A percentile compares a stretch with the other conserved stretches of the same genome.
Conservation (phyloP, 2,113 vertebrate genomes). For the Chiloscyllium plagiosum region DNA sequence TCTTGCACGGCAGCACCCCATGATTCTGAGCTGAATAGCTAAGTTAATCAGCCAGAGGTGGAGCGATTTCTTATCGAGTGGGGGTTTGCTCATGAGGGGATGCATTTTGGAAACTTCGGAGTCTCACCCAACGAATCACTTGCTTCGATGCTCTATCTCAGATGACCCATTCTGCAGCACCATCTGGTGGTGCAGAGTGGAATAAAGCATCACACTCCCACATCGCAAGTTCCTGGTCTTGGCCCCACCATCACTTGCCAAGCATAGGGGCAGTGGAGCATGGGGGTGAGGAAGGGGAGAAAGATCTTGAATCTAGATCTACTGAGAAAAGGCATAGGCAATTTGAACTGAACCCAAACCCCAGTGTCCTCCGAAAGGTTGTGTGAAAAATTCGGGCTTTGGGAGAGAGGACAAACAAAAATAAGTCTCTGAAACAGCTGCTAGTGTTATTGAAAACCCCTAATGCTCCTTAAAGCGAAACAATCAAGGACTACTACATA, state of each 20-base stretch:
- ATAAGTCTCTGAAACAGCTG: neutral
- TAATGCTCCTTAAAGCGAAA: neutral
- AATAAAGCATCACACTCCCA: neutral
- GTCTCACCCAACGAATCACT: neutral
- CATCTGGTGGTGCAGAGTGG: neutral
- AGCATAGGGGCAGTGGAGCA: too few species aligned
- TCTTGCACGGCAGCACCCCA: neutral
- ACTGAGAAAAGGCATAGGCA: neutral
- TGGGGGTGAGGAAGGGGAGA: neutral
- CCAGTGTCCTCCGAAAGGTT: neutral
- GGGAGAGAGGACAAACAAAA: neutral
- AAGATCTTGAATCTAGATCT: too few species aligned
- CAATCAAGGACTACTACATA: neutral
- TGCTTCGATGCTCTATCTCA: neutral
- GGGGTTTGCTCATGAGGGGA: neutral
- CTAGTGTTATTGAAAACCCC: neutral
- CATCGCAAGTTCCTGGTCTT: neutral
- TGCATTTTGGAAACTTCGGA: neutral
- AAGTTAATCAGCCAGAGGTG: neutral
- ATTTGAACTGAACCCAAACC: neutral
- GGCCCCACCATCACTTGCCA: too few species aligned
- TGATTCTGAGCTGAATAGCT: neutral
- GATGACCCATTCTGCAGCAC: conserved; percentile 7
- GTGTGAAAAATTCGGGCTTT: neutral
- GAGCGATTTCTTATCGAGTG: neutral